Percentiles rank a stretch among this genome's conserved stretches.
Conservation (phyloP, 1,140 invertebrate genomes). For the Melitaea cinxia region DNA sequence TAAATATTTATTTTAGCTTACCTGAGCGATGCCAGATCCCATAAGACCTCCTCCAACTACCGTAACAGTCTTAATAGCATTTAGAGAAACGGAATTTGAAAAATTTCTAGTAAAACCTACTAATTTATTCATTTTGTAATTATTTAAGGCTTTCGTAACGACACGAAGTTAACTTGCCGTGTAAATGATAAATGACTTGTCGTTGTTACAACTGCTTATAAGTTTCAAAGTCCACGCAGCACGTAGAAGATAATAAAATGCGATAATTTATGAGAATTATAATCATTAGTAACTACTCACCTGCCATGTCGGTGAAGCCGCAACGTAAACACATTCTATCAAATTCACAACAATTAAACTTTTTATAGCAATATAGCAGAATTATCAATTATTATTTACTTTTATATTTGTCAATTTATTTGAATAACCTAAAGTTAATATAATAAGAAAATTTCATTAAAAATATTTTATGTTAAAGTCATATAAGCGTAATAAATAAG, state of each 20-base stretch:
- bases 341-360: not conserved
- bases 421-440: too few species aligned
- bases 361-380: not conserved
- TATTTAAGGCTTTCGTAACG: not conserved
- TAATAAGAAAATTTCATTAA: too few species aligned
- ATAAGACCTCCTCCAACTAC: slow-evolving; percentile 93
- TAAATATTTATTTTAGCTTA: slow-evolving; percentile 61
- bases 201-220: not conserved
- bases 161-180: too few species aligned
- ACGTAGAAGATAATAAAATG: not conserved
- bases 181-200: too few species aligned
- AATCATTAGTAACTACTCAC: slow-evolving; percentile 10
- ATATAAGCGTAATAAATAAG: too few species aligned
- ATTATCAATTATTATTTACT: too few species aligned
- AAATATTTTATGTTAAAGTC: too few species aligned
- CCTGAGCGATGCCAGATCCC: slow-evolving; percentile 93
- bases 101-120: slow-evolving; percentile 57
- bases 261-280: not conserved
- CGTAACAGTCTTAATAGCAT: slow-evolving; percentile 88
- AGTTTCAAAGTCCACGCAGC: not conserved
- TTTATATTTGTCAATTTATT: not conserved
- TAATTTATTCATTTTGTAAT: slow-evolving; percentile 66
- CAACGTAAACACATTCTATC: slow-evolving; percentile 21
- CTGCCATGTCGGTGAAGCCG: slow-evolving; percentile 13
- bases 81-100: slow-evolving; percentile 57